Evolutionary conservation across 2,113 vertebrate species (phyloP), one percentile per base, ranked within the genome.

Genomic region (Lasiurus borealis): DNA sequence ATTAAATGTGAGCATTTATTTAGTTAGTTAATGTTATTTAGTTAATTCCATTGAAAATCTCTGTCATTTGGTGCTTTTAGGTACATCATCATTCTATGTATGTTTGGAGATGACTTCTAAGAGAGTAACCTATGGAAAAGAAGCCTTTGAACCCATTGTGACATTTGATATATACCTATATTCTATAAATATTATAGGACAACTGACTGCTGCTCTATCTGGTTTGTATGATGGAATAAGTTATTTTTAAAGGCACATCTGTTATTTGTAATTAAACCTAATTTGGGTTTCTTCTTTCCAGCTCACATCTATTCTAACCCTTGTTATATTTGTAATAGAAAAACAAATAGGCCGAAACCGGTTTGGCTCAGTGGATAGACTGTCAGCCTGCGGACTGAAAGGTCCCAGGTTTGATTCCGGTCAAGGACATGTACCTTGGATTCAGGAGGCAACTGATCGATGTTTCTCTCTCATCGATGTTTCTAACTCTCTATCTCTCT

Each of bases 231-330:
- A 72, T 64, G 11, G 15, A 29, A 46, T 27, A n/a, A 44, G 31
- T 57, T 95, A 57, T 82, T 90, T 91, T 85, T 68, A 52, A 82
- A 69, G 85, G 36, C 62, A 50, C 48, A 93, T 76, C 27, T 76
- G n/a, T 81, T 93, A 59, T 92, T 69, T 95, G 75, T 85, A 90
- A 91, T 76, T 85, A 92, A 93, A 34, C 13, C 11, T 87, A 62
- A 93, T 93, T 94, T 94, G 40, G 3, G 0, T 93, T 96, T 93
- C 68, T 85, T 88, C 44, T 64, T 90, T 75, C 27, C 54, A n/a
- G 31, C 31, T 87, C 34, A 46, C 19, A 75, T 64, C 85, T 93
- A 90, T 8, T 68, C 19, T 62, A 48, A 80, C 12, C n/a, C 14
- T 72, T 73, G 5, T 87, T 76, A 54, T 12, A 57, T 34, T 19